Evolutionary conservation across 2,797 vertebrate species (phyloP), one percentile per base, ranked within the genome.

Genomic region (Propithecus perrieri): DNA sequence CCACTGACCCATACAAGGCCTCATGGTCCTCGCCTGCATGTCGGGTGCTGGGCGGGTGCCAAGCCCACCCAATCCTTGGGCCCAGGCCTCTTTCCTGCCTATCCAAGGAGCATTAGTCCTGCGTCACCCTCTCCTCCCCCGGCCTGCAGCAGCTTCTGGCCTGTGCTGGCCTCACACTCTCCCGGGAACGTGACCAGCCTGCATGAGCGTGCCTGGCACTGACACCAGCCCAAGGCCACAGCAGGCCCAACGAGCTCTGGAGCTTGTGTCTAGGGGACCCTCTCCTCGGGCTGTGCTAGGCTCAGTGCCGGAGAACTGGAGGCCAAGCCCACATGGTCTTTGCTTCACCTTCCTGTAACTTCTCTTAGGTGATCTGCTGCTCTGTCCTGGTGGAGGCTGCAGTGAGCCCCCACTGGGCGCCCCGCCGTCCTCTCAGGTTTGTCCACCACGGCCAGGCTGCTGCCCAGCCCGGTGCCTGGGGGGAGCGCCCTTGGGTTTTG

Each of bases 401-500:
- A 12, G 33, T 5, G 2, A 35, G 14, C 14, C 72, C 61, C 20
- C 30, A n/a, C 76, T 10, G 1, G 43, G 75, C 4, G 15, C 30
- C 35, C 11, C 12, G 1, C 26, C 75, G 18, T 38, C 65, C 57
- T 53, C 3, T 35, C 17, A 11, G 41, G 24, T 5, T 17, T 30
- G 6, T 30, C 55, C 26, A 14, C 67, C 11, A 28, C 7, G 30
- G 67, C 71, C 61, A n/a, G 41, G 41, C 33, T 33, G 6, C 33
- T 38, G 72, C 17, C 38, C 1, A 6, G 33, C 24, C 10, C 1
- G 2, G 81, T 14, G 12, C 63, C 74, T 0, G 0, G 24, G 35
- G 46, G 1, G 0, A 1, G 80, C 41, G 3, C 53, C 79, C 63
- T 50, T 1, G 6, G 1, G 5, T 24, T 30, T 65, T 38, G 26